A percentile compares a stretch with the other conserved stretches of the same genome.
phyloP scores from a whole-genome alignment of 2,113 vertebrate genomes.

The Odobenus rosmarus region DNA sequence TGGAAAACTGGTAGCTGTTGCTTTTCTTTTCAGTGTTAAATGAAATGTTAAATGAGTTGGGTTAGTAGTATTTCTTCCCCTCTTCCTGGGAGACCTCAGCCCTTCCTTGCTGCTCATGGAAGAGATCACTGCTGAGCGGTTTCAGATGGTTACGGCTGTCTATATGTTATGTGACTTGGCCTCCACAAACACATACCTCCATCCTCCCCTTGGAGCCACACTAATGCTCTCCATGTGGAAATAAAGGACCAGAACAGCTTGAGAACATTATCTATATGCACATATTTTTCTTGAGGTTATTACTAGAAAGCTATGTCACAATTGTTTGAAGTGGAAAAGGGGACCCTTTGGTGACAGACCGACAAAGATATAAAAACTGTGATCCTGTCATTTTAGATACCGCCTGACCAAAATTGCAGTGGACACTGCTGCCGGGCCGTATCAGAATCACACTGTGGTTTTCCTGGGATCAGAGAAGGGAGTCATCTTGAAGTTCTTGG shows the following conservation, averaged over 20 bases:
- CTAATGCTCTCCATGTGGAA: constrained; percentile 50
- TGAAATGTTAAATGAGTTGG: neutral
- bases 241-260: constrained; percentile 9
- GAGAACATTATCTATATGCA: constrained; percentile 43
- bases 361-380: constrained; percentile 56
- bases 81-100: neutral
- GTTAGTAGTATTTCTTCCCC: constrained; percentile 10
- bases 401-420: constrained; percentile 97
- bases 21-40: constrained; percentile 31
- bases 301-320: constrained; percentile 59
- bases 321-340: constrained; percentile 61
- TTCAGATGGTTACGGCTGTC: constrained; percentile 15
- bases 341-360: constrained; percentile 52
- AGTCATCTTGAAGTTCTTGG: constrained; percentile 98
- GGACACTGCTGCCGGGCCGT: constrained; percentile 93
- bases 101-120: constrained; percentile 23
- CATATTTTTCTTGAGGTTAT: constrained; percentile 60
- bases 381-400: constrained; percentile 89
- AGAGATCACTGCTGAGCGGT: constrained; percentile 38
- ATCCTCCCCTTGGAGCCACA: neutral
- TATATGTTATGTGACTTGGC: constrained; percentile 52
- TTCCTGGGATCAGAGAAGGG: constrained; percentile 98
- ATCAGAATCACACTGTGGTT: constrained; percentile 96
- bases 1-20: neutral
- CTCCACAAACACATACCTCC: neutral